Base-by-base conservation (phyloP, 2,797 vertebrate species). In the Phataginus tetradactyla region DNA sequence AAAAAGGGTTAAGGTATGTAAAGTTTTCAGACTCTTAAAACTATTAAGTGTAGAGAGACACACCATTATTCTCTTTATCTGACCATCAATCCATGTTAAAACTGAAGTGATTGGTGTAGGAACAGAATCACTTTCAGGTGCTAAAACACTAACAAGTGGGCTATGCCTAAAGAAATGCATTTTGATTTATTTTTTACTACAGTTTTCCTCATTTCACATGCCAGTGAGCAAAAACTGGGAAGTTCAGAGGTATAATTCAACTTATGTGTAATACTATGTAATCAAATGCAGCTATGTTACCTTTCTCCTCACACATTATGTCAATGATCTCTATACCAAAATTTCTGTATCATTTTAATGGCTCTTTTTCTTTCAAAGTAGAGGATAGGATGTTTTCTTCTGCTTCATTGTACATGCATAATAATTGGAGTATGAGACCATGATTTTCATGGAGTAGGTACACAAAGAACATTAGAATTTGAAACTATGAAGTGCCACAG, bases 1-100 rank as follows among this genome's bases (percentile, higher is more conserved):
- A 18, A 69, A 87, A 89, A 55, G 10, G 11, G 45, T 18, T 2
- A 45, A 3, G 1, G 11, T 45, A 7, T 37, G 5, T 39, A 29
- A 78, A 86, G 12, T 11, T 91, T 83, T 94, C 42, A 86, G 18
- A 27, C 3, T 39, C 72, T 88, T 94, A 75, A 93, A 86, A 77
- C 15, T 57, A 79, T 86, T 34, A 51, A 49, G 4, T 51, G 15
- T 37, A 72, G 37, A 72, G 39, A 75, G 77, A 72, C 27, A 84
- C 3, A 21, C 1, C 12, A 27, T 79, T 66, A 78, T 75, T 90
- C 42, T 69, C 13, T 69, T 93, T 84, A 21, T 81, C 45, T 96
- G 57, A 89, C 71, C 78, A 86, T 61, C 57, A 72, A 32, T 75
- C 45, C 14, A 4, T 13, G 59, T 74, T 86, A 90, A 81, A 79